These are phyloP conservation scores for Zaprionus kolodkinae DNA, from an alignment of 1,140 invertebrate genomes.

Conservation along the genomic window DNA sequence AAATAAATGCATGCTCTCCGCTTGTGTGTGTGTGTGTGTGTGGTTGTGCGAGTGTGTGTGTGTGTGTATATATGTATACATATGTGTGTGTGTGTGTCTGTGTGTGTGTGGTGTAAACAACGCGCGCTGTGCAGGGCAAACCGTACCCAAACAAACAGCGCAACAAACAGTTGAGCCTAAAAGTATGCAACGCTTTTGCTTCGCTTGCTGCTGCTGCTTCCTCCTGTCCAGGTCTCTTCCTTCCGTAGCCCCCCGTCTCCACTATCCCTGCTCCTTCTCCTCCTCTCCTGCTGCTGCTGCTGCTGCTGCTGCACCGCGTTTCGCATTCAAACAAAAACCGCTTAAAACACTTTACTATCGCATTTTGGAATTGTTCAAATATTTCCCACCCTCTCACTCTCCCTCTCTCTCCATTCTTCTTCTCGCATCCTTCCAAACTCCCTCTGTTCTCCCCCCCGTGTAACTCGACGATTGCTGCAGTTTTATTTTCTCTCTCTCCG, in stretches of 20 bases:
- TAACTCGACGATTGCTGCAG: conserved; percentile 7
- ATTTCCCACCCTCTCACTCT: conserved; percentile 50
- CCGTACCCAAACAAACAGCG: conserved; percentile 40
- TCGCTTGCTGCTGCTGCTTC: conserved; percentile 28
- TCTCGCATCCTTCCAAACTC: too few species aligned
- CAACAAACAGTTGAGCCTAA: conserved; percentile 58
- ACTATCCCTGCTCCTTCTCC: not conserved
- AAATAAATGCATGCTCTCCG: conserved; percentile 61
- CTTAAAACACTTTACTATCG: conserved; percentile 83
- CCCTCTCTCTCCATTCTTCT: not conserved
- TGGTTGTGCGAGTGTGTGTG: not conserved
- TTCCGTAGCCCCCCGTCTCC: not conserved
- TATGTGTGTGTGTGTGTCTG: conserved; percentile 21
- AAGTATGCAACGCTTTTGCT: conserved; percentile 70
- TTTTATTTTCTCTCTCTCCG: conserved; percentile 21
- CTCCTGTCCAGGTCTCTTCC: too few species aligned
- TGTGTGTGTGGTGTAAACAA: conserved; percentile 46
- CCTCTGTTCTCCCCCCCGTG: not conserved
- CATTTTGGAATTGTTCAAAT: conserved; percentile 83
- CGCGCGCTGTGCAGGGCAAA: conserved; percentile 30
- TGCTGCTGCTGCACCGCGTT: conserved; percentile 19
- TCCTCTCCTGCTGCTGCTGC: not conserved
- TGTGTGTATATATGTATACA: conserved; percentile 27
- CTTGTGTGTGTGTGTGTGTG: not conserved
- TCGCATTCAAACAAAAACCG: conserved; percentile 79